Base-by-base conservation (phyloP, 2,888 invertebrate species). In the Fragum fragum region DNA sequence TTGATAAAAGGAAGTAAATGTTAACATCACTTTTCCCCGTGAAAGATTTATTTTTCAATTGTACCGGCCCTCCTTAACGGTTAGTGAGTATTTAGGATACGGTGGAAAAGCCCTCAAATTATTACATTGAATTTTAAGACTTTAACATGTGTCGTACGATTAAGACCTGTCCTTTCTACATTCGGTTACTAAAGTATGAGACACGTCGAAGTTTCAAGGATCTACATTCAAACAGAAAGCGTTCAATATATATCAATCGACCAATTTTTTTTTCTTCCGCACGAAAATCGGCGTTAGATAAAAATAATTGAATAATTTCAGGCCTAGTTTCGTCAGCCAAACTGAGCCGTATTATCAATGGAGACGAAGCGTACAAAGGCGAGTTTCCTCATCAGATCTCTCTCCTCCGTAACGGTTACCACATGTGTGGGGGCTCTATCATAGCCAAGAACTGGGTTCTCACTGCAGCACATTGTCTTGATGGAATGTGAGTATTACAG, bases 391-490 rank as follows among this genome's bases (percentile, higher is more conserved):
- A 81, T 47, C 81, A 81, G 59, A 59, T 76, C 7, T 36, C 81
- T 1, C 63, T 81, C 0, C 69, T 76, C 0, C 39, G 28, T 16
- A 69, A 73, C 42, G 73, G 73, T 0, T 76, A 73, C 28, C 81
- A 81, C 47, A 69, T 61, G 21, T 81, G 81, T 26, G 81, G 81
- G 6, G 81, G 76, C 0, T 73, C 76, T 42, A 55, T 81, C 9
- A 81, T 81, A n/a, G 70, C 52, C 7, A 9, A 61, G 9, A 32
- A 63, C 21, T 81, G 76, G 76, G 73, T 63, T n/a, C 21, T 81
- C 7, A 81, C 81, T 0, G 81, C 81, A 9, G 52, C 76, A n/a
- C 81, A 81, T 32, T 81, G 81, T 47, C 76, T 81, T 1, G 81
- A 76, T 21, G 73, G 77, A 61, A 26, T 26, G 79, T 75, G 28